phyloP scores from a whole-genome alignment of 2,113 vertebrate genomes.

The Garra rufa region DNA sequence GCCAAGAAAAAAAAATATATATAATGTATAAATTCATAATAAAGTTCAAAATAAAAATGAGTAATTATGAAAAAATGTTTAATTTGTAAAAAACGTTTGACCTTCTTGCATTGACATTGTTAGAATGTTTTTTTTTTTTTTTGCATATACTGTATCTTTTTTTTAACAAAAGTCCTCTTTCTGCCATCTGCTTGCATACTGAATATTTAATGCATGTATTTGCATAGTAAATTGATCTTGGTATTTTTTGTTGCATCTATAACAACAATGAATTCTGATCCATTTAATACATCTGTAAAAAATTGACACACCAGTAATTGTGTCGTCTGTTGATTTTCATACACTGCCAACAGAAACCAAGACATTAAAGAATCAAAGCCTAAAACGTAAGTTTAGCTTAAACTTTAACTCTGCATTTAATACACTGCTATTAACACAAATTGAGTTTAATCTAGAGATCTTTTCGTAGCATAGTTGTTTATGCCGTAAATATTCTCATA shows the following conservation, averaged over 20 bases:
- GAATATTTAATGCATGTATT: neutral
- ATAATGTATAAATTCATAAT: too few relatives aligned
- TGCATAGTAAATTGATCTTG: neutral
- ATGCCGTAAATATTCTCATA: conserved; percentile 9
- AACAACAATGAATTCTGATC: neutral
- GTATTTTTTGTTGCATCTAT: neutral
- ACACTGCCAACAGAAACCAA: neutral
- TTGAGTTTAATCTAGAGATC: neutral
- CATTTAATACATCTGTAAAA: neutral
- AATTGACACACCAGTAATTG: neutral
- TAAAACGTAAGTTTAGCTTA: neutral
- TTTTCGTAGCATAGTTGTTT: neutral
- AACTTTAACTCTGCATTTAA: neutral
- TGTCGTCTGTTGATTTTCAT: neutral
- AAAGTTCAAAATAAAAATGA: too few relatives aligned
- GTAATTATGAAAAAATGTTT: too few relatives aligned
- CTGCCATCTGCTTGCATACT: neutral
- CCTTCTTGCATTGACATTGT: too few relatives aligned
- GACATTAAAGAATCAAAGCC: neutral
- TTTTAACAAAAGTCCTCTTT: too few relatives aligned
- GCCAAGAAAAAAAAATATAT: too few relatives aligned
- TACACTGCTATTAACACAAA: neutral
- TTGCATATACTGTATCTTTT: too few relatives aligned
- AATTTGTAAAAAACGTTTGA: too few relatives aligned
- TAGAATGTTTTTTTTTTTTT: too few relatives aligned